Evolutionary conservation across 2,113 vertebrate genomes (phyloP), one percentile per base, ranked within the genome.

Genomic region (Alosa alosa): DNA sequence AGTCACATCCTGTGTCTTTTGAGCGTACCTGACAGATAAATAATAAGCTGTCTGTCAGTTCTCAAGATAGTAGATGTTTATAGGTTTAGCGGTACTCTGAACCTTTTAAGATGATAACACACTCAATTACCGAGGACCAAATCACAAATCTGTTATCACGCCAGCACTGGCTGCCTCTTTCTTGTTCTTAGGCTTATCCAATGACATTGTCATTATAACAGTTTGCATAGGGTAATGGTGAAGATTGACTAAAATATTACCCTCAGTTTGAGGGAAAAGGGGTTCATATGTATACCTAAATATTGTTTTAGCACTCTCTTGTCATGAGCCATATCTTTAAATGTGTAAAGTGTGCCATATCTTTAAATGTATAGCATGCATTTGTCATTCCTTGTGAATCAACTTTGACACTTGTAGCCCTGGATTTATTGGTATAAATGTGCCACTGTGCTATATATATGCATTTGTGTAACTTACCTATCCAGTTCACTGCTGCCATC

Each of bases 41-140:
- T 90, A 90, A 89, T 86, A 89, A 90, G 85, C 85, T 89, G 85
- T 86, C 85, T 86, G 82, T 90, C 85, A 86, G 82, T 44, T 85
- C 85, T 86, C 39, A 60, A 82, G 86, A 84, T 86, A 86, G 81
- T 85, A 84, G 81, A 84, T 86, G 89, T 88, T 87, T 87, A 87
- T 90, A 84, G 85, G 85, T 81, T 22, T 68, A 86, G 82, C 39
- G 49, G 15, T 20, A 8, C 87, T 81, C 84, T 85, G 81, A 87
- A 89, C 85, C 72, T 85, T 86, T 84, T 82, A 84, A 84, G 82
- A 86, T 81, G 82, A 89, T 86, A 90, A 81, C 44, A 52, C 31
- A 18, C 83, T 88, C 75, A 84, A 86, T 90, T 88, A 90, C 84
- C 64, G 83, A 15, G 78, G 57, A 81, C 57, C 50, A 15, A 86